Conservation (phyloP, 2,113 vertebrate species). For the Nettapus auritus region DNA sequence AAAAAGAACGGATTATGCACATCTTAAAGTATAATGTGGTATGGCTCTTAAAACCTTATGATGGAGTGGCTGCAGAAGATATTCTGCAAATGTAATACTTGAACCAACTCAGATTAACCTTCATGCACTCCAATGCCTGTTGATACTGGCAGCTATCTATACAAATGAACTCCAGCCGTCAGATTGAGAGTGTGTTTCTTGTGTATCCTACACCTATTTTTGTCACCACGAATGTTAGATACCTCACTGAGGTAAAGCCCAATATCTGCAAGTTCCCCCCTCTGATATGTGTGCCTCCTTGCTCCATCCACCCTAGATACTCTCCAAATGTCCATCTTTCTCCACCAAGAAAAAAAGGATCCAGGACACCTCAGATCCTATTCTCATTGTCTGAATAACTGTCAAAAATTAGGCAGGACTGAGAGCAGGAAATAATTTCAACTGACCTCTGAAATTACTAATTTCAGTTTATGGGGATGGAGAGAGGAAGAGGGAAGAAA, state of each 20-base stretch:
- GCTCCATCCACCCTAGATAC: background rate
- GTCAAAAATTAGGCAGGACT: background rate
- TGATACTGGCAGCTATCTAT: constrained; percentile 18
- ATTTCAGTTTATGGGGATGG: background rate
- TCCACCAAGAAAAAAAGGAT: background rate
- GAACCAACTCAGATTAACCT: constrained; percentile 15
- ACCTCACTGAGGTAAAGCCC: background rate
- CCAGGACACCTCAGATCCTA: background rate
- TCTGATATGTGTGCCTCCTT: background rate
- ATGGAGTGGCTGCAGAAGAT: constrained; percentile 32
- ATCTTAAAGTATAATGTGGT: constrained; percentile 52
- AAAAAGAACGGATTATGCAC: constrained; percentile 36
- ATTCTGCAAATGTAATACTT: constrained; percentile 50
- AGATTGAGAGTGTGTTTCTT: constrained; percentile 46
- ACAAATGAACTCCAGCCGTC: constrained; percentile 26
- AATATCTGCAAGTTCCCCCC: background rate
- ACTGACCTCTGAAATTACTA: background rate
- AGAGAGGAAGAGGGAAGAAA: background rate
- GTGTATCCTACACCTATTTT: background rate
- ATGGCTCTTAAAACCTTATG: constrained; percentile 12
- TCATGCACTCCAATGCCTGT: background rate
- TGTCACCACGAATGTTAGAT: background rate
- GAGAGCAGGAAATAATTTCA: background rate
- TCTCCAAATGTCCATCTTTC: background rate
- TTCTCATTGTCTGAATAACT: background rate